A percentile compares a stretch with the other conserved stretches of the same genome.
These are phyloP conservation scores for Aspiorhynchus laticeps DNA, from an alignment of 2,113 vertebrate species.

Conservation along the genomic window DNA sequence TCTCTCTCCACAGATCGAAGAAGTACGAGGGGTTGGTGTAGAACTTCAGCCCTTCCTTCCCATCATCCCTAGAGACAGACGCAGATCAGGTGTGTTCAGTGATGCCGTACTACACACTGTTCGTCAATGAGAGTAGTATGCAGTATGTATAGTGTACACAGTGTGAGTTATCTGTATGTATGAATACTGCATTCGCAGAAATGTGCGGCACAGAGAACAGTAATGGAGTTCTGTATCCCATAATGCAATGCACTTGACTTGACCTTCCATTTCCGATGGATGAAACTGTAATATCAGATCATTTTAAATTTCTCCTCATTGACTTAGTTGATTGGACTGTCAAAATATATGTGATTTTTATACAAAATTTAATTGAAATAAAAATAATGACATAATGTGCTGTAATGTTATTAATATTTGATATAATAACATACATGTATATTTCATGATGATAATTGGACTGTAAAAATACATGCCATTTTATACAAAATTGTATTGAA, in stretches of 20 bases:
- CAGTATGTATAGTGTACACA: background rate
- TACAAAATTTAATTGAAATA: background rate
- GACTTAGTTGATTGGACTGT: background rate
- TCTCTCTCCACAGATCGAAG: constrained; percentile 98
- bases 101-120: background rate
- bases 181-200: background rate
- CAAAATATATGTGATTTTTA: background rate
- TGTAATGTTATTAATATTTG: background rate
- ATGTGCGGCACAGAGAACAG: background rate
- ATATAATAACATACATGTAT: background rate
- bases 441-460: background rate
- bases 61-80: constrained; percentile 86
- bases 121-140: background rate
- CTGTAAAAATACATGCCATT: no score
- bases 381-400: background rate
- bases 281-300: background rate
- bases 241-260: background rate
- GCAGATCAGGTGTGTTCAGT: background rate
- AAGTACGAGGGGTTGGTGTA: constrained; percentile 99
- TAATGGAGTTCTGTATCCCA: background rate
- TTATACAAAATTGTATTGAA: no score
- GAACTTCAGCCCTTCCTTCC: constrained; percentile 96
- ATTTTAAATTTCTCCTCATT: background rate
- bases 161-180: background rate
- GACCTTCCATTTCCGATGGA: background rate